Percentiles rank a stretch among this genome's conserved stretches.
phyloP scores from a whole-genome alignment of 2,888 invertebrate genomes.

The Rhogogaster chlorosoma region DNA sequence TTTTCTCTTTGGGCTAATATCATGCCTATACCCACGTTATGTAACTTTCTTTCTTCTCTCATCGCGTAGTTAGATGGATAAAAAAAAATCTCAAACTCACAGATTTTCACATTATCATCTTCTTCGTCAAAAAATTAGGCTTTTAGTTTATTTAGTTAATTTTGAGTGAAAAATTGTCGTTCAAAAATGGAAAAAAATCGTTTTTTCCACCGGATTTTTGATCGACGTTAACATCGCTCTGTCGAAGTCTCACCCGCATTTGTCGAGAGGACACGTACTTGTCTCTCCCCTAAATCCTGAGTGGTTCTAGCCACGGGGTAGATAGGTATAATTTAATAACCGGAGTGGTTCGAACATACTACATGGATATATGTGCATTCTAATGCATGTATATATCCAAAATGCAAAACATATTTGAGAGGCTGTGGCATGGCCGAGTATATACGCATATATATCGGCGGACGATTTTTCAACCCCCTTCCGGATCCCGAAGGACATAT shows the following conservation, averaged over 20 bases:
- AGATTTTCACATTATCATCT: too few relatives aligned
- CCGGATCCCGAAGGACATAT: conserved; percentile 43
- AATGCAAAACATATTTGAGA: conserved; percentile 42
- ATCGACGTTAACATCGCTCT: conserved; percentile 24
- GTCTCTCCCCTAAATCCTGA: conserved; percentile 31
- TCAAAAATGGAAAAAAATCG: background rate
- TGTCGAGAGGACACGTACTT: conserved; percentile 10
- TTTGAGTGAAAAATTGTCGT: background rate
- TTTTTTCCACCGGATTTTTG: background rate
- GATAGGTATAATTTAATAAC: conserved; percentile 39
- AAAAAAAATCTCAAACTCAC: background rate
- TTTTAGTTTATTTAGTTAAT: background rate
- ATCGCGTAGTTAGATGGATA: background rate
- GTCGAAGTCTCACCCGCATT: conserved; percentile 26
- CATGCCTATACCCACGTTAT: background rate
- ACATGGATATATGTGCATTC: background rate
- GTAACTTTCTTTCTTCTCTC: background rate
- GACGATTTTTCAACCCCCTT: conserved; percentile 13
- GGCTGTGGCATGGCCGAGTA: background rate
- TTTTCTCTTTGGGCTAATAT: background rate
- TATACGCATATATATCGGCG: background rate
- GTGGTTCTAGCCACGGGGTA: conserved; percentile 13
- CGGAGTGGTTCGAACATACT: conserved; percentile 25
- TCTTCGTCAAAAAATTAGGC: too few relatives aligned
- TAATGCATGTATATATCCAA: background rate